phyloP scores from a whole-genome alignment of 2,797 vertebrate species.

The Thripadectes ignobilis region DNA sequence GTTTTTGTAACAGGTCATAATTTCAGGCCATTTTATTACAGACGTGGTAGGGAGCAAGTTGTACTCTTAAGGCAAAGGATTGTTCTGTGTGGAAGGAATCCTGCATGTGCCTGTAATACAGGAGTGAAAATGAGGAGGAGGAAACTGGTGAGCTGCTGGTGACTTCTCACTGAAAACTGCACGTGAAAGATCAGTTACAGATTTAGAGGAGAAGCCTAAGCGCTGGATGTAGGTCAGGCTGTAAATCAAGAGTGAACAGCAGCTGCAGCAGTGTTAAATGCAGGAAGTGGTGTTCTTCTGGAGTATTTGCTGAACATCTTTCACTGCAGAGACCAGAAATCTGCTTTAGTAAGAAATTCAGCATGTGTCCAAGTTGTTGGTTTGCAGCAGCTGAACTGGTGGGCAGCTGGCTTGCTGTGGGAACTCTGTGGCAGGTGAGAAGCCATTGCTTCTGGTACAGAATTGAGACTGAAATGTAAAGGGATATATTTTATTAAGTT shows the following conservation, averaged over 20 bases:
- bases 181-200: background rate
- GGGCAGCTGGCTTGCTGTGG: background rate
- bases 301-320: background rate
- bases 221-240: background rate
- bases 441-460: background rate
- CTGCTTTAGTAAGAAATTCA: background rate
- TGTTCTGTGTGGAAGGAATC: background rate
- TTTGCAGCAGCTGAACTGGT: background rate
- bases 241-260: constrained; percentile 7
- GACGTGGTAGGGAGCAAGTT: background rate
- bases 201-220: background rate
- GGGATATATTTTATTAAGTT: background rate
- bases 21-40: constrained; percentile 2
- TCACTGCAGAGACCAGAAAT: background rate
- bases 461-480: background rate
- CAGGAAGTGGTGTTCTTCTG: background rate
- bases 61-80: background rate
- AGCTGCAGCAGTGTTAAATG: background rate
- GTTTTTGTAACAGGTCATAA: background rate
- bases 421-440: background rate
- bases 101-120: background rate
- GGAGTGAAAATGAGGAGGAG: background rate
- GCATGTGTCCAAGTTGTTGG: rapidly evolving
- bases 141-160: background rate
- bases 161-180: background rate